Base-by-base conservation (phyloP, 1,140 invertebrate species). In the Hyles vespertilio region DNA sequence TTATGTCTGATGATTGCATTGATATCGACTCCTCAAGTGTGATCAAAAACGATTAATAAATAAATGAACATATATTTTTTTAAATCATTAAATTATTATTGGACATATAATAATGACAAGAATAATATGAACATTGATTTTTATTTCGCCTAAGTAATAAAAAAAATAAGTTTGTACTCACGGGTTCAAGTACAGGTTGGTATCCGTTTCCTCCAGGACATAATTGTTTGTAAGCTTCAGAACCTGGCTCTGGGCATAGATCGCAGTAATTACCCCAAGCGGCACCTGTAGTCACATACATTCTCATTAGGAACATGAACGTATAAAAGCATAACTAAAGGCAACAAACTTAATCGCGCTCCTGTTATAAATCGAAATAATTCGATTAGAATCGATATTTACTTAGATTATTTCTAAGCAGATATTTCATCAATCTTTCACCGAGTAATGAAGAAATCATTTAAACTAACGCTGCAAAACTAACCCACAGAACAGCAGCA, bases 251-350 rank as follows among this genome's bases (percentile, higher is more conserved):
- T 0, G 96, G 96, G 79, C 96, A 98, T 3, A 92, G 71, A 74
- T 97, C 95, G 86, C 96, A 97, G 49, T 91, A 89, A 34, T 94
- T 93, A 22, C 96, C 96, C 96, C 96, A 97, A 0, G 94, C 95
- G 62, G 91, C 92, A 46, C 96, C 85, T 87, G 33, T 4, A 52
- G 59, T 8, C 3, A 50, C 48, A 50, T 50, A 50, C 10, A n/a
- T 50, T 22, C 22, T 1, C 0, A 22, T 22, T 22, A 22, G 2
- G 22, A 22, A 22, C 2, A 22, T n/a, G n/a, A 48, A 48, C 5
- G 7, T 10, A n/a, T 22, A 36, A 44, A 12, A 40, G 2, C 8
- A 55, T 5, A 51, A 53, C 12, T 58, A 22, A 47, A 43, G 50
- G 47, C 33, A 50, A 55, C 43, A 3, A 47, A 9, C 22, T 22